These are phyloP conservation scores for Tiliacea aurago DNA, from an alignment of 2,888 invertebrate genomes.

Conservation along the genomic window DNA sequence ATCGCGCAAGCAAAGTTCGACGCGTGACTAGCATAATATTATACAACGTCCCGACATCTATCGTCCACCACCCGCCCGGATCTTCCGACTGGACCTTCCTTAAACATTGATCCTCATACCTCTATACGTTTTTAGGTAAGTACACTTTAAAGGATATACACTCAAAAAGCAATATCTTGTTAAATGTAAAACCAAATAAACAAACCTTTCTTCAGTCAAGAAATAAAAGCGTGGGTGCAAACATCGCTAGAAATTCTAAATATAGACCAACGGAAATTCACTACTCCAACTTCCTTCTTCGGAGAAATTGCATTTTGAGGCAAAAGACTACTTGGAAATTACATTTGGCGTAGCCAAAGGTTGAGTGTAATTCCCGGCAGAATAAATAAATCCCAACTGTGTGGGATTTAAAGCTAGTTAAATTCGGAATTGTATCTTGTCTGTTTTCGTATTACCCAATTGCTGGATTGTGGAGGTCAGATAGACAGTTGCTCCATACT, in stretches of 20 bases:
- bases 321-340: neutral
- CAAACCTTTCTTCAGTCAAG: neutral
- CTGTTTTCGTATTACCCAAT: neutral
- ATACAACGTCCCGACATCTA: neutral
- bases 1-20: neutral
- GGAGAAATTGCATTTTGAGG: neutral
- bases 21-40: too few species aligned
- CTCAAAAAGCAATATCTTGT: constrained; percentile 25
- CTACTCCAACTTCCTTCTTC: neutral
- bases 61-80: too few species aligned
- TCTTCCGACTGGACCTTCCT: neutral
- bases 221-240: constrained; percentile 23
- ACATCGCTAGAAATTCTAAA: constrained; percentile 1
- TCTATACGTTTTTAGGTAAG: neutral
- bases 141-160: neutral
- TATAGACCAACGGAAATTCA: neutral
- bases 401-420: neutral
- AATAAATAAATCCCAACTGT: neutral
- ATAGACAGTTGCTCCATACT: too few species aligned
- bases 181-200: constrained; percentile 31
- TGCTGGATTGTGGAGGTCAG: too few species aligned
- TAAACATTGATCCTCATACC: neutral
- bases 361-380: neutral
- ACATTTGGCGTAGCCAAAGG: neutral
- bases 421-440: neutral